Evolutionary conservation across 1,140 invertebrate species (phyloP).

Genomic region (Triops cancriformis): DNA sequence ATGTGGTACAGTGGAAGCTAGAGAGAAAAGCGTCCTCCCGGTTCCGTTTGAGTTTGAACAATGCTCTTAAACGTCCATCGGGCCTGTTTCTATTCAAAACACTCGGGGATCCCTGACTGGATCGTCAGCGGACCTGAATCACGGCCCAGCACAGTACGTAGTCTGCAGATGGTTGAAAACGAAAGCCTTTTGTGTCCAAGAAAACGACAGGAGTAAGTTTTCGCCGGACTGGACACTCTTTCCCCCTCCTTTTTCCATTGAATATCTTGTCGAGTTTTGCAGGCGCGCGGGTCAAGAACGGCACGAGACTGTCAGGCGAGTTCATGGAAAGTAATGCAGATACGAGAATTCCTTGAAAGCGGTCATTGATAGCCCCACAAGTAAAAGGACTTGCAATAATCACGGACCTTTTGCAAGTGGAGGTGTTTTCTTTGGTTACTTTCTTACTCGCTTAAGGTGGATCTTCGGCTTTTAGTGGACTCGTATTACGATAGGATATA

Average conservation of each 20-base stretch:
- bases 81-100: neutral
- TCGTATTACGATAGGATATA: no score
- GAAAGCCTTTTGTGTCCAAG: neutral
- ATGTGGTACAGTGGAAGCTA: neutral
- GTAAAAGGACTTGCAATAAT: neutral
- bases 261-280: neutral
- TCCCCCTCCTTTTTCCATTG: neutral
- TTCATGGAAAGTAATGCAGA: neutral
- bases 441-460: no score
- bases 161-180: neutral
- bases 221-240: neutral
- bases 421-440: neutral
- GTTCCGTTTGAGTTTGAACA: conserved; percentile 4
- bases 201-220: neutral
- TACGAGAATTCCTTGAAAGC: neutral
- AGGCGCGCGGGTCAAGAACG: neutral
- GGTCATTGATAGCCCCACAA: neutral
- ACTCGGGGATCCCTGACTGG: no score
- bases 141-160: neutral
- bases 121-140: no score
- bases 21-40: neutral
- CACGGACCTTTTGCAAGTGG: neutral
- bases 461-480: no score
- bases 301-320: neutral
- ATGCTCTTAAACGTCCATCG: neutral